Evolutionary conservation across 2,888 invertebrate genomes (phyloP).

Genomic region (Heliconius ismenius): DNA sequence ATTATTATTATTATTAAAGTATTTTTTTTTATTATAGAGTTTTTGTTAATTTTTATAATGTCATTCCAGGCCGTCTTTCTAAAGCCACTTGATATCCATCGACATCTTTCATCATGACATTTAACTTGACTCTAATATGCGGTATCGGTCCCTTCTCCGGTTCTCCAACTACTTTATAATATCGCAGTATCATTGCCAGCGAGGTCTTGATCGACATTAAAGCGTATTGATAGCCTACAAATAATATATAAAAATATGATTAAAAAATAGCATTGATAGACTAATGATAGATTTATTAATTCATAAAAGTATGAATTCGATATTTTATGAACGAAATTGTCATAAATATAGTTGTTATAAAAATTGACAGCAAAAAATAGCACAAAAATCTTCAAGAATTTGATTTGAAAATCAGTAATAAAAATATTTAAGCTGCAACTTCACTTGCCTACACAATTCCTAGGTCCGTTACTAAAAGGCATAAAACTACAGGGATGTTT

Average conservation of each 20-base stretch:
- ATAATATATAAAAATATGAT: slow-evolving; percentile 18
- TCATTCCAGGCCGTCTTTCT: slow-evolving; percentile 47
- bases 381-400: too few relatives aligned
- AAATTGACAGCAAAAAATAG: too few relatives aligned
- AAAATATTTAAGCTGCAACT: background rate
- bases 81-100: slow-evolving; percentile 64
- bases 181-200: slow-evolving; percentile 56
- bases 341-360: background rate
- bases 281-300: background rate
- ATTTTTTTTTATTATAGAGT: background rate
- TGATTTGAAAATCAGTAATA: too few relatives aligned
- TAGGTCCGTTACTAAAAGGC: slow-evolving; percentile 79
- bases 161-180: slow-evolving; percentile 58
- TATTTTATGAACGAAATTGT: background rate
- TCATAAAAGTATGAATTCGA: background rate
- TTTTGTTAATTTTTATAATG: background rate
- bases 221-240: slow-evolving; percentile 72
- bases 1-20: too few relatives aligned
- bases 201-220: slow-evolving; percentile 71
- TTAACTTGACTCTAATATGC: slow-evolving; percentile 65
- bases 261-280: background rate
- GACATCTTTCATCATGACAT: slow-evolving; percentile 73
- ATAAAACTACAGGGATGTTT: slow-evolving; percentile 70
- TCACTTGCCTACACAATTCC: slow-evolving; percentile 78
- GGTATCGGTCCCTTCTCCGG: slow-evolving; percentile 56